These are phyloP conservation scores for Paracyclopina nana DNA, from an alignment of 1,140 invertebrate species.

Conservation along the genomic window DNA sequence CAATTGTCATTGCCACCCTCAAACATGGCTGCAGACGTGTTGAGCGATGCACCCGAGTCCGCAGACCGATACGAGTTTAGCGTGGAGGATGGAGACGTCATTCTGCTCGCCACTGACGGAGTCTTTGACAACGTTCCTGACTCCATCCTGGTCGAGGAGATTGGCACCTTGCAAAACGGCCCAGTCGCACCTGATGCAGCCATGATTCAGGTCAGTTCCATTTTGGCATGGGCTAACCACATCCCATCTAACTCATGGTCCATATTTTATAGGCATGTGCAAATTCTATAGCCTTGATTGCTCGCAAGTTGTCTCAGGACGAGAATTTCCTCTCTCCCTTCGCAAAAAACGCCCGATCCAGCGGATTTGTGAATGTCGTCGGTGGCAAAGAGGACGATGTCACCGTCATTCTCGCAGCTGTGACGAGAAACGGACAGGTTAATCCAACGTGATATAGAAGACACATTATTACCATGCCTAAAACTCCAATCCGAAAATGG, in stretches of 20 bases:
- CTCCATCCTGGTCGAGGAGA: slow-evolving; percentile 56
- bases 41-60: slow-evolving; percentile 42
- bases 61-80: slow-evolving; percentile 59
- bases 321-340: slow-evolving; percentile 87
- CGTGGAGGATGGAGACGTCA: slow-evolving; percentile 83
- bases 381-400: slow-evolving; percentile 97
- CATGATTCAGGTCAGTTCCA: too few species aligned
- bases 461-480: too few species aligned
- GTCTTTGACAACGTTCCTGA: slow-evolving; percentile 95
- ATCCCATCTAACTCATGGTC: too few species aligned
- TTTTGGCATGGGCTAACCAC: too few species aligned
- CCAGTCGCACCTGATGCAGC: neutral
- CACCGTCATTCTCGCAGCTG: slow-evolving; percentile 77
- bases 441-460: too few species aligned
- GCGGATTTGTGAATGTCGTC: slow-evolving; percentile 64
- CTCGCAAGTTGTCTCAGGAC: slow-evolving; percentile 75
- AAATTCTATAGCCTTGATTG: slow-evolving; percentile 83
- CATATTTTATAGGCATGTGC: slow-evolving; percentile 48
- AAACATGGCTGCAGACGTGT: slow-evolving; percentile 5
- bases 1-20: slow-evolving; percentile 72
- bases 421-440: too few species aligned
- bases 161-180: slow-evolving; percentile 35
- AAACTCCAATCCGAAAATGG: too few species aligned
- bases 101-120: slow-evolving; percentile 71
- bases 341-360: slow-evolving; percentile 66